These are phyloP conservation scores for Dicaeum eximium DNA, from an alignment of 2,113 vertebrate species.

Conservation along the genomic window DNA sequence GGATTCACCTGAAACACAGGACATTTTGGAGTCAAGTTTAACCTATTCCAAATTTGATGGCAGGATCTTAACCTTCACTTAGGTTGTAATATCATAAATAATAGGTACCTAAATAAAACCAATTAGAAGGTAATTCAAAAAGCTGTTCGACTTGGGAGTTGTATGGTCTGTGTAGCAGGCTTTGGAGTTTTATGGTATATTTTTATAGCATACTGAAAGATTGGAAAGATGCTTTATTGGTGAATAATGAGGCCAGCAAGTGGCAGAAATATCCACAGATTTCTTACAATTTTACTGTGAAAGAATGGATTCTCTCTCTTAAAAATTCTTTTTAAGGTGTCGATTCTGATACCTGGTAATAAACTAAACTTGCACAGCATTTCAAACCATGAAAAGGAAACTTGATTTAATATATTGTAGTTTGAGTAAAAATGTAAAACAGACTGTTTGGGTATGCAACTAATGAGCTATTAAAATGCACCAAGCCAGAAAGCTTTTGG, in stretches of 20 bases:
- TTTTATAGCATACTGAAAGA: background rate
- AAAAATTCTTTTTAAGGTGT: background rate
- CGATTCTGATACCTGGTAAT: background rate
- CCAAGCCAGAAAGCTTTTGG: background rate
- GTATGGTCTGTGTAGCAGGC: background rate
- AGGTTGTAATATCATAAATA: background rate
- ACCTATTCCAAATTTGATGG: background rate
- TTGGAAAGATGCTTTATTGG: background rate
- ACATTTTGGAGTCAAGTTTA: background rate
- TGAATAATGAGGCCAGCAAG: background rate
- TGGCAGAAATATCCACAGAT: background rate
- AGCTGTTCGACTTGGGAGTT: background rate
- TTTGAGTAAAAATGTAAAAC: background rate
- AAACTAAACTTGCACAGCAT: background rate
- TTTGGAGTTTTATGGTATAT: background rate
- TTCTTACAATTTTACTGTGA: background rate
- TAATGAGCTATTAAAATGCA: background rate
- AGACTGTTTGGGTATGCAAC: background rate
- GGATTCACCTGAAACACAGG: background rate
- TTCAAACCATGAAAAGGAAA: background rate
- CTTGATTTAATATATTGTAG: background rate
- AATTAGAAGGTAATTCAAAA: background rate
- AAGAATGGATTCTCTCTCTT: background rate
- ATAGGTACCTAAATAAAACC: background rate
- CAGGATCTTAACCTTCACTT: background rate